Percentiles rank a stretch among this genome's conserved stretches.
Evolutionary conservation across 2,113 vertebrate species (phyloP).

Genomic region (Conger conger): DNA sequence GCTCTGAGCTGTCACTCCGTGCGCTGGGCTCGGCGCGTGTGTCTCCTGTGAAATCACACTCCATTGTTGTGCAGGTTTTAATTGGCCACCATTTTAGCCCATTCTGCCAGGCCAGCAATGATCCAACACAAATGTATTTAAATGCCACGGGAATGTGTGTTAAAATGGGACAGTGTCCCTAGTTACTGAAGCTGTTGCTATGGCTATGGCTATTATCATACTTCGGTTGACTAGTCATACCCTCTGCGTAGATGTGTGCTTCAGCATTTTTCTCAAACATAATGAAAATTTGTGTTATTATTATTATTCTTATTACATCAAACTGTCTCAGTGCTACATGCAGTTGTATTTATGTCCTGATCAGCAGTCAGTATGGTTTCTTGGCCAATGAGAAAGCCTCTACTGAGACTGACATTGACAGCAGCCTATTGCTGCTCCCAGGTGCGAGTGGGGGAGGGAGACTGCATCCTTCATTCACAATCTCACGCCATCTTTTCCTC

Average conservation of each 20-base stretch:
- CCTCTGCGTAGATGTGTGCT: slow-evolving; percentile 24
- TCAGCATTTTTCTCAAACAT: slow-evolving; percentile 14
- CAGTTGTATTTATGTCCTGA: slow-evolving; percentile 7
- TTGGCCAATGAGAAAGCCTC: slow-evolving; percentile 21
- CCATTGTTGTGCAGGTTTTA: not conserved
- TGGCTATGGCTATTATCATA: slow-evolving; percentile 44
- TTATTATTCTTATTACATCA: too few species aligned
- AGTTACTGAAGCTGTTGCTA: slow-evolving; percentile 54
- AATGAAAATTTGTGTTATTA: too few species aligned
- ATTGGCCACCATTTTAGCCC: slow-evolving; percentile 1
- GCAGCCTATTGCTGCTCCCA: not conserved
- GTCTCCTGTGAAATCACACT: not conserved
- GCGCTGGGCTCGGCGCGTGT: not conserved
- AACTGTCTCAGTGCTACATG: not conserved
- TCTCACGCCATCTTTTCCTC: not conserved
- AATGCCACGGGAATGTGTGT: slow-evolving; percentile 43
- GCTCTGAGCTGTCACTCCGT: not conserved
- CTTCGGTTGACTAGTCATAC: slow-evolving; percentile 8
- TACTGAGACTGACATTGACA: slow-evolving; percentile 21
- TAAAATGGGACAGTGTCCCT: slow-evolving; percentile 46
- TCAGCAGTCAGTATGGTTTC: slow-evolving; percentile 10
- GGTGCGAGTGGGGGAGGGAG: slow-evolving; percentile 2
- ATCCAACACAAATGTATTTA: slow-evolving; percentile 33
- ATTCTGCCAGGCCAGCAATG: not conserved
- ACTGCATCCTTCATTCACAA: slow-evolving; percentile 24